Evolutionary conservation across 2,797 vertebrate genomes (phyloP).

Genomic region (Bovichtus variegatus): DNA sequence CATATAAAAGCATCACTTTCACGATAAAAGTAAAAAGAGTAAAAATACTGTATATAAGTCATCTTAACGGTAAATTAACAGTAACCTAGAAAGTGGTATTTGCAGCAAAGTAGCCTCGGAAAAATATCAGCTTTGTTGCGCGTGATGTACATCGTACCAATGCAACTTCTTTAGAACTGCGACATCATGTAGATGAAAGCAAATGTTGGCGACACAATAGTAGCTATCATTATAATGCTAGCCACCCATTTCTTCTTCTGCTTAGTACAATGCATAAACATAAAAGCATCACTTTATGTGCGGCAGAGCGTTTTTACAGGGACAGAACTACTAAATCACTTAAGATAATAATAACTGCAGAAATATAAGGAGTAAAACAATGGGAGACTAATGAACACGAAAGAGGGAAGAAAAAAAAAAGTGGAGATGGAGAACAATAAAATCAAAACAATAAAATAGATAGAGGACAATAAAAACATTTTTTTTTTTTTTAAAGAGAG

Average conservation of each 20-base stretch:
- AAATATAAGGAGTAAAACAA: slow-evolving; percentile 51
- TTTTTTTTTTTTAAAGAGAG: slow-evolving; percentile 27
- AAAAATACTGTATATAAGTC: too few species aligned
- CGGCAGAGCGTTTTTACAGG: background rate
- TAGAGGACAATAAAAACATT: slow-evolving; percentile 52
- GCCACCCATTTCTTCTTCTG: background rate
- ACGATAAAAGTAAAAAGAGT: too few species aligned
- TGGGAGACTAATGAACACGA: slow-evolving; percentile 62
- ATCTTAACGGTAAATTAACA: too few species aligned
- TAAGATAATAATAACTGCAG: background rate
- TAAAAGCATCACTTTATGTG: background rate
- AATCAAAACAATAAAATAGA: slow-evolving; percentile 56
- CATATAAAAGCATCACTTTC: background rate
- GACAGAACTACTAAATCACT: background rate
- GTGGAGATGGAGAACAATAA: slow-evolving; percentile 44
- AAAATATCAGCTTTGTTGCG: too few species aligned
- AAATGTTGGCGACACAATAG: too few species aligned
- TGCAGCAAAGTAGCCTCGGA: too few species aligned
- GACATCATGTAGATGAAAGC: too few species aligned
- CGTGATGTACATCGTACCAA: too few species aligned
- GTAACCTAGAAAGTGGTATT: too few species aligned
- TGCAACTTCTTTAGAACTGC: too few species aligned
- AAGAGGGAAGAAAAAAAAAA: slow-evolving; percentile 18
- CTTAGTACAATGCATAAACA: background rate
- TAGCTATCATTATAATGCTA: background rate